These are phyloP conservation scores for Ormyrus labotus DNA, from an alignment of 2,888 invertebrate genomes.

Conservation along the genomic window DNA sequence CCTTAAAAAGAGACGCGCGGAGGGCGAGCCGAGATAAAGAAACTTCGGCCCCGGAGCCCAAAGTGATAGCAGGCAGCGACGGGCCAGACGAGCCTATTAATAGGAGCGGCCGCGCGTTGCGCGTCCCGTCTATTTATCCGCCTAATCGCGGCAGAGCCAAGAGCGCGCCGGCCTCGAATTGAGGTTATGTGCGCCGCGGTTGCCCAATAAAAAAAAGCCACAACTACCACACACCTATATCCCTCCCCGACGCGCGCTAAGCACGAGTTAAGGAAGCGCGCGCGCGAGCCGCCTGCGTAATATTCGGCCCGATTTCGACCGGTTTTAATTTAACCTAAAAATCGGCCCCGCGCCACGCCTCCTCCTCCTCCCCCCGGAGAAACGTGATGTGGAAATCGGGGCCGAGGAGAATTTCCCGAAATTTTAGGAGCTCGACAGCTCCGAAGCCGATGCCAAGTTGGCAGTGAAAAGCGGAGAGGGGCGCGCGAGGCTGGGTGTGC, in stretches of 20 bases:
- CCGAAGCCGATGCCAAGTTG: constrained; percentile 35
- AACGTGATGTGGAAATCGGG: constrained; percentile 25
- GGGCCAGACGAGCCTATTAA: constrained; percentile 58
- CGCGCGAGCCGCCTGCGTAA: not conserved
- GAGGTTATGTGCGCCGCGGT: constrained; percentile 43
- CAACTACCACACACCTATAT: not conserved
- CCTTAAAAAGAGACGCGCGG: no score
- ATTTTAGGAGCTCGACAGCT: not conserved
- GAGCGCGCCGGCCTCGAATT: constrained; percentile 27
- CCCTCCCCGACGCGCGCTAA: not conserved
- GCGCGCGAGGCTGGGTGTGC: no score
- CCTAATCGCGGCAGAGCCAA: constrained; percentile 60
- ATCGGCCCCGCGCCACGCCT: constrained; percentile 7
- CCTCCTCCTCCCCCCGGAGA: not conserved
- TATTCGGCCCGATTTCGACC: not conserved
- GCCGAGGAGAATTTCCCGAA: constrained; percentile 6
- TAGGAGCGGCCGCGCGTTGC: constrained; percentile 58
- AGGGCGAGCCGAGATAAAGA: not conserved
- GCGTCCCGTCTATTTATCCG: constrained; percentile 66
- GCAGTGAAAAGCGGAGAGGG: constrained; percentile 32
- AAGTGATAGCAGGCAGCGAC: not conserved
- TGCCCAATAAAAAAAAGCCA: constrained; percentile 28
- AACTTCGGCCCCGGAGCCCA: no score
- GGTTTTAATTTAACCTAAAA: constrained; percentile 26
- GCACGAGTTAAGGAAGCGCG: not conserved